A percentile compares a stretch with the other conserved stretches of the same genome.
Evolutionary conservation across 2,797 vertebrate genomes (phyloP).

Genomic region (Ctenopoma kingsleyae): DNA sequence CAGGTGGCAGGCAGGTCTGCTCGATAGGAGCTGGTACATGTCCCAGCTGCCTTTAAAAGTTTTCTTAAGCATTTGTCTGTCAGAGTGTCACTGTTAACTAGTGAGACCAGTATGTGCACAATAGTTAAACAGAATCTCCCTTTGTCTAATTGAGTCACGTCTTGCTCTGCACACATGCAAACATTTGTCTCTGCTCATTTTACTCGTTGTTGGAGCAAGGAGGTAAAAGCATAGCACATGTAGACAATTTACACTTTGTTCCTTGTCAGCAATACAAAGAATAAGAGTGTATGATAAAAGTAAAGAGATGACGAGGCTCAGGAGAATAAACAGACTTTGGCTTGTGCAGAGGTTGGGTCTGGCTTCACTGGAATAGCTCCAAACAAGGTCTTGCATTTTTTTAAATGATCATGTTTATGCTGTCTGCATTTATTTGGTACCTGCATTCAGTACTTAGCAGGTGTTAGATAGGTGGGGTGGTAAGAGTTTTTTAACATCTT

Average conservation of each 20-base stretch:
- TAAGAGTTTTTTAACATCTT: not conserved
- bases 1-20: conserved; percentile 13
- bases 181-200: conserved; percentile 40
- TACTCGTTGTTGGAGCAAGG: not conserved
- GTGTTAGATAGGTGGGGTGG: conserved; percentile 1
- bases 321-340: conserved; percentile 14
- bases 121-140: conserved; percentile 10
- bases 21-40: conserved; percentile 13
- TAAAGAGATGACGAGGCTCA: not conserved
- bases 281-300: not conserved
- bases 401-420: not conserved
- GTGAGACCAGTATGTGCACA: conserved; percentile 3
- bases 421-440: conserved; percentile 3
- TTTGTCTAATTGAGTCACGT: conserved; percentile 6
- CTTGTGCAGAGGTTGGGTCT: conserved; percentile 4
- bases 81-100: conserved; percentile 1
- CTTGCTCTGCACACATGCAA: conserved; percentile 29
- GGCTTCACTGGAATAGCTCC: not conserved
- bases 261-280: conserved; percentile 23
- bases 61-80: not conserved
- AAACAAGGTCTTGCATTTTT: conserved; percentile 5
- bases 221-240: conserved; percentile 1
- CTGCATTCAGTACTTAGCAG: not conserved
- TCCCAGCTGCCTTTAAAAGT: conserved; percentile 3
- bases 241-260: conserved; percentile 30